These are phyloP conservation scores for Paramormyrops hopkinsi DNA, from an alignment of 2,797 vertebrate genomes.

Conservation along the genomic window DNA sequence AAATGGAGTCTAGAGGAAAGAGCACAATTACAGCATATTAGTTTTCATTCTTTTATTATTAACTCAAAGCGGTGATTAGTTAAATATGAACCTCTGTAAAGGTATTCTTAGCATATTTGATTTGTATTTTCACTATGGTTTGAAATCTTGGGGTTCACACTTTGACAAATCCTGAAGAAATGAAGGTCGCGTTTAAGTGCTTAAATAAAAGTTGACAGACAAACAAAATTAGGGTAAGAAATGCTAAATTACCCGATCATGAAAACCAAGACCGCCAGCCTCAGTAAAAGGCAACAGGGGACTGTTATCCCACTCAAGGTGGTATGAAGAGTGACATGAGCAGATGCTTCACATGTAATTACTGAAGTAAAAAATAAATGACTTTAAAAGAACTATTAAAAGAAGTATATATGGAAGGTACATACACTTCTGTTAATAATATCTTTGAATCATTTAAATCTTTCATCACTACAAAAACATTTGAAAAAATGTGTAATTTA, in stretches of 20 bases:
- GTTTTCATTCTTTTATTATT: neutral
- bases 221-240: neutral
- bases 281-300: neutral
- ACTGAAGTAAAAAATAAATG: neutral
- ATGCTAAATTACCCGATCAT: neutral
- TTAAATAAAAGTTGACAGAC: neutral
- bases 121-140: neutral
- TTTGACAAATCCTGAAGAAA: neutral
- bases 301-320: neutral
- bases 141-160: neutral
- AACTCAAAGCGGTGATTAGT: neutral
- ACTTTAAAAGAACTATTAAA: neutral
- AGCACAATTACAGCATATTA: neutral
- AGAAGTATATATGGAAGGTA: neutral
- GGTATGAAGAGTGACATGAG: neutral
- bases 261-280: neutral
- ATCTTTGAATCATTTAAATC: neutral
- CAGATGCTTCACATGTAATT: neutral
- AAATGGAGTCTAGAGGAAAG: neutral
- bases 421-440: neutral
- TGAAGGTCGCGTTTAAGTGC: neutral
- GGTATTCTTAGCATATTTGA: neutral
- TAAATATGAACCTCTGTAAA: neutral
- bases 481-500: neutral
- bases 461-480: neutral